Conservation (phyloP, 1,140 invertebrate species). For the Chionoecetes opilio region DNA sequence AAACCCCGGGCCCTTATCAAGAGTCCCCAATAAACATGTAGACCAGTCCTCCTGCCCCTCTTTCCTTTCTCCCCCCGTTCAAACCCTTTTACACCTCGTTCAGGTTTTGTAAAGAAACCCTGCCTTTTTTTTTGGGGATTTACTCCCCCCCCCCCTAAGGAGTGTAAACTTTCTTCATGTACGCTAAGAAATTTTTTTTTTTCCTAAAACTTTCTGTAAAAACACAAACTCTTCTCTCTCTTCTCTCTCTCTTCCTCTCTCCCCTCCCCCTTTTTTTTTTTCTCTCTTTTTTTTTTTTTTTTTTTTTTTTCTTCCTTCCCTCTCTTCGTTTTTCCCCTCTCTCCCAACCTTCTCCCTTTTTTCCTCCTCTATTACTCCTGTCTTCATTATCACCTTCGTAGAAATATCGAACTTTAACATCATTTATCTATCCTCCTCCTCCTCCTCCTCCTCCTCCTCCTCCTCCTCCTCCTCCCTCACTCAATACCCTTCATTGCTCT, state of each 20-base stretch:
- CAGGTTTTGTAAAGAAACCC: too few relatives aligned
- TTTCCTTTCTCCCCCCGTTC: neutral
- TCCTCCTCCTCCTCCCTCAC: neutral
- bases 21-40: too few relatives aligned
- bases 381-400: too few relatives aligned
- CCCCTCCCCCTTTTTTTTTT: neutral
- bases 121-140: too few relatives aligned
- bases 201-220: neutral
- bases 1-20: too few relatives aligned
- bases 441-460: neutral
- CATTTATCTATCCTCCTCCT: neutral
- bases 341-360: neutral
- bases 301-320: neutral
- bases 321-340: neutral
- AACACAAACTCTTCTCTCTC: constrained; percentile 1
- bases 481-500: neutral
- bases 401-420: neutral
- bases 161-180: neutral
- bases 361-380: neutral
- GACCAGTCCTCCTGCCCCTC: too few relatives aligned
- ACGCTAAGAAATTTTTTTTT: neutral
- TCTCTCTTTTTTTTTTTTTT: neutral
- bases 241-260: constrained; percentile 31
- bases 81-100: neutral
- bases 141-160: too few relatives aligned